Conservation (phyloP, 2,888 invertebrate genomes). For the Terebella lapidaria region DNA sequence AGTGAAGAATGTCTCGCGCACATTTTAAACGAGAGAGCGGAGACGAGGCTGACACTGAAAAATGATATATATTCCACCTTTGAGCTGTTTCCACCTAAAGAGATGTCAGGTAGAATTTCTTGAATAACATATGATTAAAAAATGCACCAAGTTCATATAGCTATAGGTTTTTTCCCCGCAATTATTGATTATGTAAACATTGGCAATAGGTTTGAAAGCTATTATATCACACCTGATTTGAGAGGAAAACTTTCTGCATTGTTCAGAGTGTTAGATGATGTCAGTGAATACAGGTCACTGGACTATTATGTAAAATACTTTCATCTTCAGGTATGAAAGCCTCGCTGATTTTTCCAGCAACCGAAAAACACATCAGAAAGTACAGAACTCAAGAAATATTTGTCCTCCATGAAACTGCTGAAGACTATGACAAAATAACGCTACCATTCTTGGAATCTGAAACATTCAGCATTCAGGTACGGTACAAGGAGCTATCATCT, state of each 20-base stretch:
- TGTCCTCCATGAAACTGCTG: constrained; percentile 78
- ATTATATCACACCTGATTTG: no score
- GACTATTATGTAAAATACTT: no score
- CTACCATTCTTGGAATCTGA: constrained; percentile 65
- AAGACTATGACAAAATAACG: constrained; percentile 73
- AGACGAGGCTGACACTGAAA: constrained; percentile 31
- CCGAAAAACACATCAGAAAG: constrained; percentile 84
- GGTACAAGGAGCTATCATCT: constrained; percentile 5
- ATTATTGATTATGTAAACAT: no score
- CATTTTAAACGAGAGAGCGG: constrained; percentile 31
- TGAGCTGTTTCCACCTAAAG: constrained; percentile 29
- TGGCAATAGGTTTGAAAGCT: no score
- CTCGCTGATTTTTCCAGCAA: constrained; percentile 88
- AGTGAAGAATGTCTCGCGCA: constrained; percentile 25
- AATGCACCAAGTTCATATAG: no score
- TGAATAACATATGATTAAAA: background rate
- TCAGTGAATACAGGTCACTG: no score
- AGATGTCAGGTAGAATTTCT: constrained; percentile 34
- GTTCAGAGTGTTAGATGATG: no score
- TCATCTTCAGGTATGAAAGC: constrained; percentile 64
- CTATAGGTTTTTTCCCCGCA: no score
- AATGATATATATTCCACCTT: constrained; percentile 51
- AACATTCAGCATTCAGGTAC: constrained; percentile 73
- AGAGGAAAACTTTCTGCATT: no score
- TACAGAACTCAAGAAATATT: constrained; percentile 71